phyloP scores from a whole-genome alignment of 1,140 invertebrate genomes.

The Maniola jurtina region DNA sequence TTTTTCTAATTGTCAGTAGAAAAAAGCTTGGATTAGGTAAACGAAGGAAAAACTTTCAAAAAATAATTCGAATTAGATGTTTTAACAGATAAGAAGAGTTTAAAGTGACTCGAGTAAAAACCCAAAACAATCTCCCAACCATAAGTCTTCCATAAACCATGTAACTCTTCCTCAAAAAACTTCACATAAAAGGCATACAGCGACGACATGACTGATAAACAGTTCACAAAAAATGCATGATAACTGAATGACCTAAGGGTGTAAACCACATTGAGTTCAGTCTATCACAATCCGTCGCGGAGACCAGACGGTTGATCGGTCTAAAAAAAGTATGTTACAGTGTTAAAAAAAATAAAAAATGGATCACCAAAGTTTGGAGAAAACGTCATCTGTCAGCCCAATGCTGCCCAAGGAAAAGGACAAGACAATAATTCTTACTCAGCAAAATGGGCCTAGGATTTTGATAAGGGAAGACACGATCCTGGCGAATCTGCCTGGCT shows the following conservation, averaged over 20 bases:
- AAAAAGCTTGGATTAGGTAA: no score
- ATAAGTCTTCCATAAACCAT: not conserved
- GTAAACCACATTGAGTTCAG: slow-evolving; percentile 11
- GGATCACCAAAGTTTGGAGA: slow-evolving; percentile 53
- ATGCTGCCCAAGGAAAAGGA: slow-evolving; percentile 54
- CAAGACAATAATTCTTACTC: slow-evolving; percentile 45
- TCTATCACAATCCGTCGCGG: slow-evolving; percentile 12
- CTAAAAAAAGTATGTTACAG: slow-evolving; percentile 5
- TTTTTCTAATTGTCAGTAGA: no score
- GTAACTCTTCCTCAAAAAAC: not conserved
- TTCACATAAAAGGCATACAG: not conserved
- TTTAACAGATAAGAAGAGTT: no score
- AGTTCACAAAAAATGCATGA: slow-evolving; percentile 7
- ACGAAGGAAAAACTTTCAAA: no score
- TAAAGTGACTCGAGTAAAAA: not conserved
- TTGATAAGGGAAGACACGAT: slow-evolving; percentile 67
- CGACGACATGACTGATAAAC: slow-evolving; percentile 11
- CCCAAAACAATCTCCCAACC: no score
- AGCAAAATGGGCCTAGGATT: slow-evolving; percentile 48
- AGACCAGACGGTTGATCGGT: slow-evolving; percentile 12
- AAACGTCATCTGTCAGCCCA: slow-evolving; percentile 42
- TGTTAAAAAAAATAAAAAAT: slow-evolving; percentile 35
- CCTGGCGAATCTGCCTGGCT: slow-evolving; percentile 53
- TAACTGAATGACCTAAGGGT: slow-evolving; percentile 12
- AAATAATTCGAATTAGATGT: no score